phyloP scores from a whole-genome alignment of 2,113 vertebrate species.

The Paratilapia polleni region DNA sequence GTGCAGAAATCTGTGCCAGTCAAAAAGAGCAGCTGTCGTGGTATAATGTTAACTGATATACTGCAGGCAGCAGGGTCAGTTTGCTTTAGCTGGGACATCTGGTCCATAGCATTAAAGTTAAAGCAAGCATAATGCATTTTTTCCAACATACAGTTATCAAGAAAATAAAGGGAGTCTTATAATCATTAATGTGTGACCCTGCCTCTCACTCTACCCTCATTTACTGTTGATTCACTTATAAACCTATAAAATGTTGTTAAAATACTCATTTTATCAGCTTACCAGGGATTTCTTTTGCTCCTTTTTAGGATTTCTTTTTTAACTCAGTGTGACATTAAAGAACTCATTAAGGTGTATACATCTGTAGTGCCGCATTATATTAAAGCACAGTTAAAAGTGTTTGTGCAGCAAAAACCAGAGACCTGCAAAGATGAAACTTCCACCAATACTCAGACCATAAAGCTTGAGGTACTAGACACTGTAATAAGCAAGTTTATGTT shows the following conservation, averaged over 20 bases:
- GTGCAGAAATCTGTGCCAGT: slow-evolving; percentile 25
- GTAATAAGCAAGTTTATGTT: background rate
- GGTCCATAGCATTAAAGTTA: background rate
- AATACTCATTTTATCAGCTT: background rate
- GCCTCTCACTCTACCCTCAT: background rate
- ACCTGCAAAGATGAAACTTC: background rate
- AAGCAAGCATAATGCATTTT: background rate
- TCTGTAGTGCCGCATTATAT: background rate
- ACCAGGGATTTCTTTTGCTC: background rate
- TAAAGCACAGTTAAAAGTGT: background rate
- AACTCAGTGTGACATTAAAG: background rate
- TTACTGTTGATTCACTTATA: background rate
- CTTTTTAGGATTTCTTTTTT: background rate
- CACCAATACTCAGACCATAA: too few species aligned
- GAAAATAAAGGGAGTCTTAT: background rate
- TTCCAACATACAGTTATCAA: background rate
- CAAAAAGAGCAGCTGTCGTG: slow-evolving; percentile 26
- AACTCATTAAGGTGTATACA: background rate
- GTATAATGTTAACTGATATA: background rate
- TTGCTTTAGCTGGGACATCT: background rate
- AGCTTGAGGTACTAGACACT: too few species aligned
- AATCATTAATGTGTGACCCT: background rate
- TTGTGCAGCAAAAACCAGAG: background rate
- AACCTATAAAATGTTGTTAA: background rate
- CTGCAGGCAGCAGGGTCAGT: background rate